phyloP scores from a whole-genome alignment of 2,888 invertebrate species.

The Therioaphis trifolii region DNA sequence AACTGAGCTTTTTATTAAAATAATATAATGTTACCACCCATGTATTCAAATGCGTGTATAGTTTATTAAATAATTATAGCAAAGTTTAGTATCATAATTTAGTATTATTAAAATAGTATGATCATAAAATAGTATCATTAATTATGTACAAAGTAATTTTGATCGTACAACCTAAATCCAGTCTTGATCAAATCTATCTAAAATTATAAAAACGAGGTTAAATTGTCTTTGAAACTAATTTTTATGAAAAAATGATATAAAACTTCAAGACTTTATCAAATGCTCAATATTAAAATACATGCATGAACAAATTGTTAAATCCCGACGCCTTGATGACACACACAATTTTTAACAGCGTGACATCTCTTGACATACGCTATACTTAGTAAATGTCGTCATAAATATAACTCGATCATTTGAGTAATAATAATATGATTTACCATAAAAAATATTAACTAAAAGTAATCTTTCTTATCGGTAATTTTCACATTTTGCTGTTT shows the following conservation, averaged over 20 bases:
- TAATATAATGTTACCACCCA: too few species aligned
- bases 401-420: not conserved
- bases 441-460: not conserved
- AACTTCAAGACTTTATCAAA: not conserved
- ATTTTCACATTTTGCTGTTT: not conserved
- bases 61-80: too few species aligned
- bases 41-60: too few species aligned
- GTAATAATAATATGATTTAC: slow-evolving; percentile 1
- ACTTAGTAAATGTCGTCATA: not conserved
- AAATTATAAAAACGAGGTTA: not conserved
- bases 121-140: too few species aligned
- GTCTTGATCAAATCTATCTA: too few species aligned
- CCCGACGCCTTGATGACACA: not conserved
- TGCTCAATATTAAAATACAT: not conserved
- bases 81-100: too few species aligned
- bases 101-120: too few species aligned
- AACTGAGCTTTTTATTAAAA: too few species aligned
- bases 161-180: too few species aligned
- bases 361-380: slow-evolving; percentile 1
- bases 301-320: not conserved
- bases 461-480: slow-evolving; percentile 29
- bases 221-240: not conserved
- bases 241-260: not conserved
- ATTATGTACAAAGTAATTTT: too few species aligned
- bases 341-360: not conserved